Base-by-base conservation (phyloP, 92 coral and sea anemone species). In the Blastomussa wellsi region DNA sequence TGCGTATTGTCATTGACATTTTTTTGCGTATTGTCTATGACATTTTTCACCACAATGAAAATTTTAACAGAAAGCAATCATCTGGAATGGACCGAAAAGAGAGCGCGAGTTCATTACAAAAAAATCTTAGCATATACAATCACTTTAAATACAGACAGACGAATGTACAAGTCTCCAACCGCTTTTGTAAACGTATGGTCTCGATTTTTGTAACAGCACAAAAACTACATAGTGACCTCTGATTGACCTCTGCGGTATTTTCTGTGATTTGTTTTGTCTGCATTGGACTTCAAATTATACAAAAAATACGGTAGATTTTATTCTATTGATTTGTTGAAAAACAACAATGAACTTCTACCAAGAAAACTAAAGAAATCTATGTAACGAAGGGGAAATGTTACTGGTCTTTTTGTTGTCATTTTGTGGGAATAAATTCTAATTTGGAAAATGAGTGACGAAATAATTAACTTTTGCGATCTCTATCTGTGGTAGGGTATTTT, bases 361-460 rank as follows among this genome's bases (percentile, higher is more conserved):
- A 62, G 68, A 16, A 28, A 62, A 51, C 26, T 26, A 28, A 62
- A 26, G 33, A 13, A 62, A 62, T 10, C 68, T 62, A 26, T 24
- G 7, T 57, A 17, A 57, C 6, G 13, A 26, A 26, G 68, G 33
- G 16, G 28, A 28, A 62, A 62, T 26, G 15, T 62, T 28, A 16
- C 1, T 4, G 7, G 65, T 57, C 49, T 44, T 6, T 13, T 51
- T 51, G 20, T 14, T 14, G 16, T 2, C 35, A 62, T 62, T 62
- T 60, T 8, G 66, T 60, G 35, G 17, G 33, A 35, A 9, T 13
- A 28, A 26, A 9, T 10, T 62, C 2, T 22, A 62, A 28, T 62
- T 62, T 26, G 44, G 24, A 71, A 71, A 53, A 53, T 77, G 42
- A 62, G 68, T 62, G 68, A 62, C 11, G 68, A 62, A 62, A 62